phyloP scores from a whole-genome alignment of 2,888 invertebrate genomes.

The Agrypnus murinus region DNA sequence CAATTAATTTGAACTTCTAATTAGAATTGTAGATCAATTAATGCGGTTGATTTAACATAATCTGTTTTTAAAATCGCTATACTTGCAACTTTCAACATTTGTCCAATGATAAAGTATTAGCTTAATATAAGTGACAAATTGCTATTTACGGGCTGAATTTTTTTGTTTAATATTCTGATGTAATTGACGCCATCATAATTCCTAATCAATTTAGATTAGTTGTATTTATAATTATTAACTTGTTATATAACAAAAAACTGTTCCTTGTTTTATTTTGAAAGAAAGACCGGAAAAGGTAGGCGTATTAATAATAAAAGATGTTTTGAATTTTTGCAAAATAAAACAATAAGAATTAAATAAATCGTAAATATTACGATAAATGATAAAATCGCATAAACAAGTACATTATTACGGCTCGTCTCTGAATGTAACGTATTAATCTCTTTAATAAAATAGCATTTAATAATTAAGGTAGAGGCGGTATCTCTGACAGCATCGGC shows the following conservation, averaged over 20 bases:
- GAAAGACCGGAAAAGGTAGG: too few species aligned
- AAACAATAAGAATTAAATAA: conserved; percentile 29
- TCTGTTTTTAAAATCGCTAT: conserved; percentile 21
- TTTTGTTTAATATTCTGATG: neutral
- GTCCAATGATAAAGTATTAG: neutral
- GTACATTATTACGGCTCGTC: conserved; percentile 55
- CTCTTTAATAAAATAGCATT: conserved; percentile 55
- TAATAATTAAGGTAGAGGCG: conserved; percentile 54
- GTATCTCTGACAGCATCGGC: conserved; percentile 56
- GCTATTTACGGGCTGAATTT: neutral
- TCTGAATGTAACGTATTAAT: conserved; percentile 56
- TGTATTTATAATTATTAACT: too few species aligned
- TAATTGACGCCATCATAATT: conserved; percentile 20
- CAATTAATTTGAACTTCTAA: conserved; percentile 28
- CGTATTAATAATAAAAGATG: too few species aligned
- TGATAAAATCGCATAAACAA: conserved; percentile 53
- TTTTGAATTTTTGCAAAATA: neutral
- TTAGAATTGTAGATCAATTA: conserved; percentile 37
- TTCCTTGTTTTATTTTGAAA: too few species aligned
- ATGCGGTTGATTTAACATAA: conserved; percentile 20
- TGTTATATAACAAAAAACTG: too few species aligned
- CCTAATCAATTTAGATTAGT: too few species aligned
- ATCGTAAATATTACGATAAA: conserved; percentile 54
- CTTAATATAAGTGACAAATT: conserved; percentile 26
- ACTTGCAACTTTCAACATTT: conserved; percentile 4